Conservation (phyloP, 2,888 invertebrate genomes). For the Syritta pipiens region DNA sequence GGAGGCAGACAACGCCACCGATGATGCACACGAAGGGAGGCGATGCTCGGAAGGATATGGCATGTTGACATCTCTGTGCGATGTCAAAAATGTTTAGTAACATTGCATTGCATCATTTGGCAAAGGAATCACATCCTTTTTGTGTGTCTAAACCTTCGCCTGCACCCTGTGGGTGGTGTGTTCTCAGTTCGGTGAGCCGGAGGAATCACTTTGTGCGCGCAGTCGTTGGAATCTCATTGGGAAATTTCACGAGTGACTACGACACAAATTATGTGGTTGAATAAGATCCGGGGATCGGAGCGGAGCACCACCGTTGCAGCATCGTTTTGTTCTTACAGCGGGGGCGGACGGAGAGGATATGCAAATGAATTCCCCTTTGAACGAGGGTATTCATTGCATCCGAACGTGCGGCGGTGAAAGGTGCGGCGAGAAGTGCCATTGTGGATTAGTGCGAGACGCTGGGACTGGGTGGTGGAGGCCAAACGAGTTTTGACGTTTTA, state of each 20-base stretch:
- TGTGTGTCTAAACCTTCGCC: slow-evolving; percentile 16
- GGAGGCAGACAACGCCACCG: no score
- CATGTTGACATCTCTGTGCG: slow-evolving; percentile 42
- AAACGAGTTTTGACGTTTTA: no score
- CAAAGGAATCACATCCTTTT: slow-evolving; percentile 56
- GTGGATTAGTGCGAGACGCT: no score
- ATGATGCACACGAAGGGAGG: no score
- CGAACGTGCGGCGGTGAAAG: background rate
- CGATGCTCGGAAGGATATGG: slow-evolving; percentile 7
- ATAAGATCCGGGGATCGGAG: slow-evolving; percentile 8
- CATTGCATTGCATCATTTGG: slow-evolving; percentile 67
- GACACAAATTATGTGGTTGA: slow-evolving; percentile 63
- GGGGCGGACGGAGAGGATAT: slow-evolving; percentile 37
- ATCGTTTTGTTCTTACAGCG: slow-evolving; percentile 22
- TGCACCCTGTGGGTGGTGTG: slow-evolving; percentile 6
- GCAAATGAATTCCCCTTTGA: slow-evolving; percentile 29
- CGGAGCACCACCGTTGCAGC: background rate
- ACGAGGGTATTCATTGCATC: background rate
- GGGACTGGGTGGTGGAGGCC: no score
- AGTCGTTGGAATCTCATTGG: slow-evolving; percentile 36
- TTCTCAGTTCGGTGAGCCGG: slow-evolving; percentile 52
- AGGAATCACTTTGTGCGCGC: slow-evolving; percentile 55
- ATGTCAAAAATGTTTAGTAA: slow-evolving; percentile 66
- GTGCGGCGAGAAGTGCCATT: background rate
- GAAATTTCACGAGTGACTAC: slow-evolving; percentile 53